Base-by-base conservation (phyloP, 2,888 invertebrate species). In the Biston betularia region DNA sequence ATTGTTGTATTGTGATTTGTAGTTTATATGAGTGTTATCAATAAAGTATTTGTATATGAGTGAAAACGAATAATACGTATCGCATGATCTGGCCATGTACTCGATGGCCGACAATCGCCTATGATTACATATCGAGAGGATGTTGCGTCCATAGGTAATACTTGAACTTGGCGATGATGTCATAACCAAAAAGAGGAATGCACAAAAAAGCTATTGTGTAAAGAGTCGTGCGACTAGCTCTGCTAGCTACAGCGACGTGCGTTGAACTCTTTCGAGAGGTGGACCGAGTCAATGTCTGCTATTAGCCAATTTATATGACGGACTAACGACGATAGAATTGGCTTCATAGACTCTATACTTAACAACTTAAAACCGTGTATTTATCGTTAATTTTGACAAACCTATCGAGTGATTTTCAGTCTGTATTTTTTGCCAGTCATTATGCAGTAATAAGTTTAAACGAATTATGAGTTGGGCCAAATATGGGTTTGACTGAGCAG, bases 151-250 rank as follows among this genome's bases (percentile, higher is more conserved):
- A 75, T 72, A 73, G 70, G 69, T 73, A 65, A 65, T 78, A 79
- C 65, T 73, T 78, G 75, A 75, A 79, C 67, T 71, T 79, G 78
- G 79, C 70, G 88, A 79, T 93, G 93, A 93, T 92, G 93, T 93
- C 93, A 93, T 92, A 89, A 84, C 90, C 87, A 87, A 91, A 92
- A 89, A 78, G 79, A 83, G 88, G 85, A 82, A 82, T 87, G 85
- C 86, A 92, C 89, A 93, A 93, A 93, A 93, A 93, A 88, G 81
- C 89, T 81, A 92, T 93, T 93, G 93, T 93, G 87, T 88, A 85
- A 81, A 87, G 86, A 89, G 84, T 90, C 90, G 92, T 92, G 92
- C 87, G 88, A 89, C 88, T 86, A 84, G 88, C 87, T 38, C 38
- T 87, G 85, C 83, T 78, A 77, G 58, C n/a, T 33, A 77, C 80